Evolutionary conservation across 2,113 vertebrate genomes (phyloP).

Genomic region (Callospermophilus lateralis): DNA sequence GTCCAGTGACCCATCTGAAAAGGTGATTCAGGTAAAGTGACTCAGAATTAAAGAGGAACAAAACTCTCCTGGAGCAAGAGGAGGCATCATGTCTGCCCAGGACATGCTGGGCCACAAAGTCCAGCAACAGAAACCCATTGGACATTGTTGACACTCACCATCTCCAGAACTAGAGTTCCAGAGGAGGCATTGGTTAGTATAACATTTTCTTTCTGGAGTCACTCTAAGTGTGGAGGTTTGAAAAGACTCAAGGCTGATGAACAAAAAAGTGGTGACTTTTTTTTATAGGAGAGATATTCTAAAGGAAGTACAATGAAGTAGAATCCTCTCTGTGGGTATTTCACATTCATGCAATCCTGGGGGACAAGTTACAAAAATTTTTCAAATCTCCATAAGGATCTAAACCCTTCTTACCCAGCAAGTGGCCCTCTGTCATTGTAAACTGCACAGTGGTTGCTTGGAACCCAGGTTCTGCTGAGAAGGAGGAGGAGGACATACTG

Average conservation of each 20-base stretch:
- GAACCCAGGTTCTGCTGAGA: conserved; percentile 63
- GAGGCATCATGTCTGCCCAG: no score
- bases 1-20: no score
- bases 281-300: conserved; percentile 80
- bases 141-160: conserved; percentile 57
- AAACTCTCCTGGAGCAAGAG: no score
- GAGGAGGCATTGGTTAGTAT: conserved; percentile 82
- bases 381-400: background rate
- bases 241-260: conserved; percentile 72
- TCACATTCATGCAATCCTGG: conserved; percentile 71
- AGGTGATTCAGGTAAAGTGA: no score
- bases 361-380: conserved; percentile 41
- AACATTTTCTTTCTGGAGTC: conserved; percentile 89
- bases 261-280: no score
- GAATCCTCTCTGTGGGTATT: conserved; percentile 89
- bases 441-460: background rate
- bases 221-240: conserved; percentile 79
- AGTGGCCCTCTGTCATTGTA: background rate
- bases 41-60: no score
- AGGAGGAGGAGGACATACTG: no score
- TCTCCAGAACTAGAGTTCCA: conserved; percentile 76
- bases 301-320: conserved; percentile 89
- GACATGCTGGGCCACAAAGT: no score
- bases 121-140: conserved; percentile 80
- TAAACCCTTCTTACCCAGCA: conserved; percentile 35